These are phyloP conservation scores for Cataglyphis hispanica DNA, from an alignment of 1,140 invertebrate species.

Conservation along the genomic window DNA sequence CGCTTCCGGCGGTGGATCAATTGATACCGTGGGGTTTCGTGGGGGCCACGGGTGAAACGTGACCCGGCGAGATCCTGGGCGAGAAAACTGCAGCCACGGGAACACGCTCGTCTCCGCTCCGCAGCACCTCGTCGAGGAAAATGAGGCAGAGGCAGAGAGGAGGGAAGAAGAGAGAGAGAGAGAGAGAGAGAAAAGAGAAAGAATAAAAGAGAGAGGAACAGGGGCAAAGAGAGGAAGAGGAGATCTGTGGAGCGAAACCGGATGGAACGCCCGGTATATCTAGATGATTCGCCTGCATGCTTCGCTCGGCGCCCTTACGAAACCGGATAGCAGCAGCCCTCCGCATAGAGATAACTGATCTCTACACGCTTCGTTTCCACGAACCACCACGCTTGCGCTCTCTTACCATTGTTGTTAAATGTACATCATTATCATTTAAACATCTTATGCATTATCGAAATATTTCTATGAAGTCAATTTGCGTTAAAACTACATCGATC, in stretches of 20 bases:
- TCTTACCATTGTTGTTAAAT: constrained; percentile 19
- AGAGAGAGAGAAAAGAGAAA: neutral
- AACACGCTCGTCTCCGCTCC: constrained; percentile 49
- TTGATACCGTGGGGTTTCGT: constrained; percentile 22
- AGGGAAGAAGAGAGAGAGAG: neutral
- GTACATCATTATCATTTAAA: constrained; percentile 23
- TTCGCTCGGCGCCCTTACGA: constrained; percentile 71
- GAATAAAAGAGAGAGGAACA: neutral
- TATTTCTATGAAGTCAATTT: neutral
- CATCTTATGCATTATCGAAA: neutral
- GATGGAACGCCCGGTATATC: constrained; percentile 66
- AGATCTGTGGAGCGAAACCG: constrained; percentile 61
- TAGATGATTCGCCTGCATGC: constrained; percentile 67
- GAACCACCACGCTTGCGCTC: constrained; percentile 14
- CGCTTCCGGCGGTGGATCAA: constrained; percentile 27
- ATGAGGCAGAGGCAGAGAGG: constrained; percentile 27
- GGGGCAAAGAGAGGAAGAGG: neutral
- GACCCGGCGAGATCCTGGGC: constrained; percentile 56
- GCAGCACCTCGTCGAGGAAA: constrained; percentile 54
- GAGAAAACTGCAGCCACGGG: constrained; percentile 47
- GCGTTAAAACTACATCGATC: no score
- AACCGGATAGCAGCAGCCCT: constrained; percentile 75
- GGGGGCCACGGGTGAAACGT: constrained; percentile 40
- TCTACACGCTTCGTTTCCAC: constrained; percentile 64
- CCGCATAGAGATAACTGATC: constrained; percentile 69